These are phyloP conservation scores for Zaprionus obscuricornis DNA, from an alignment of 2,888 invertebrate species.

Conservation along the genomic window DNA sequence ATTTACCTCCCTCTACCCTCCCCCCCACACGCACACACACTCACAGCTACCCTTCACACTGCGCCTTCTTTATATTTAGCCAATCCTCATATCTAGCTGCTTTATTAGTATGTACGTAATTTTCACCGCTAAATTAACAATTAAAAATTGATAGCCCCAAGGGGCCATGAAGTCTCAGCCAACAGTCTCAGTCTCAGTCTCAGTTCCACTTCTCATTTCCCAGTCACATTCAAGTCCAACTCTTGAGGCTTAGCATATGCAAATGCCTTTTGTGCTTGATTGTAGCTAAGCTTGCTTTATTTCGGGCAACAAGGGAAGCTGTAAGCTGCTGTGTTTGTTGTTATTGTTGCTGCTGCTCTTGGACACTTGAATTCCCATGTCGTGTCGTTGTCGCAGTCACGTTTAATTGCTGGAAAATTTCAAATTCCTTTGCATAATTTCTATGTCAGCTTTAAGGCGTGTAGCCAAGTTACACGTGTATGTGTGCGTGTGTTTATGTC, in stretches of 20 bases:
- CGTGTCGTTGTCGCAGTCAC: constrained; percentile 32
- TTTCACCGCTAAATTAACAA: constrained; percentile 77
- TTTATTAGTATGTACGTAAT: constrained; percentile 65
- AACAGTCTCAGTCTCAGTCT: background rate
- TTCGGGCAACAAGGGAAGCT: no score
- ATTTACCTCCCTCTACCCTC: constrained; percentile 5
- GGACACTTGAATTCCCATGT: constrained; percentile 34
- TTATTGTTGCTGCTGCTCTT: background rate
- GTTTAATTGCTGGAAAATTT: constrained; percentile 67
- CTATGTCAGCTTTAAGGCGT: no score
- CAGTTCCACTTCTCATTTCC: no score
- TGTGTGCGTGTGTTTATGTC: background rate
- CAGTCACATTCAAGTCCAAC: constrained; percentile 11
- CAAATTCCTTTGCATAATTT: constrained; percentile 59
- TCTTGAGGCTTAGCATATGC: constrained; percentile 43
- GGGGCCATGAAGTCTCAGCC: constrained; percentile 32
- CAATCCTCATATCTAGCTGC: constrained; percentile 10
- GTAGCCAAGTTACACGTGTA: constrained; percentile 18
- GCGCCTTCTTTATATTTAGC: no score
- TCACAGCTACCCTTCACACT: background rate
- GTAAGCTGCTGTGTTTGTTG: background rate
- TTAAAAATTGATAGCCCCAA: constrained; percentile 76
- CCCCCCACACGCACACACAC: no score
- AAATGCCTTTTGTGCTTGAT: constrained; percentile 38
- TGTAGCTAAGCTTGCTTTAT: no score